Evolutionary conservation across 1,140 invertebrate genomes (phyloP).

Genomic region (Drepana arcuata): DNA sequence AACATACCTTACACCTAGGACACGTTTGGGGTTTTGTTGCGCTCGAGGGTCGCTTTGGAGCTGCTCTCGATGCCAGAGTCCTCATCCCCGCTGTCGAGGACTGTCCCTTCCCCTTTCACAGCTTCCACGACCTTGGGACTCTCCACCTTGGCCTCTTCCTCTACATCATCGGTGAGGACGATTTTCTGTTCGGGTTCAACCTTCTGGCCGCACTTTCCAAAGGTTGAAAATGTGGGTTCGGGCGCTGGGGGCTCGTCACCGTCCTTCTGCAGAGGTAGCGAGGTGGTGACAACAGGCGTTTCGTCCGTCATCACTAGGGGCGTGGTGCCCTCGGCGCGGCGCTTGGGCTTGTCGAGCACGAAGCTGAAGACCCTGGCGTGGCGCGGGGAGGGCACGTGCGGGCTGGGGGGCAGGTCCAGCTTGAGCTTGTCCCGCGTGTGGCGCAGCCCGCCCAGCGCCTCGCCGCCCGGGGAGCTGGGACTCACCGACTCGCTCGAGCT

Average conservation of each 20-base stretch:
- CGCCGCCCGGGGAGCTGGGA: constrained; percentile 47
- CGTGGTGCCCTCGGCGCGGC: constrained; percentile 20
- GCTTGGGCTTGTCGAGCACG: constrained; percentile 43
- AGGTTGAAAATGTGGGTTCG: constrained; percentile 56
- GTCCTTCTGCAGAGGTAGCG: constrained; percentile 23
- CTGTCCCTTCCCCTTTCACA: constrained; percentile 72
- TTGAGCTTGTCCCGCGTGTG: constrained; percentile 82
- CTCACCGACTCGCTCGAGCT: constrained; percentile 57
- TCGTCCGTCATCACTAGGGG: constrained; percentile 48
- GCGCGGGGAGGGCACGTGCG: constrained; percentile 46
- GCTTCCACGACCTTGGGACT: constrained; percentile 34
- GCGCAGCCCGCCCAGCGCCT: constrained; percentile 77
- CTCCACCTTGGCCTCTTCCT: constrained; percentile 24
- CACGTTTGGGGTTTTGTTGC: constrained; percentile 52
- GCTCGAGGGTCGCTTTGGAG: constrained; percentile 69
- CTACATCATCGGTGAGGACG: constrained; percentile 38
- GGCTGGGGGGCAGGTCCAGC: constrained; percentile 77
- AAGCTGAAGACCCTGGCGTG: constrained; percentile 57
- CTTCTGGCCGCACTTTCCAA: constrained; percentile 36
- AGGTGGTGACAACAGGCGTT: constrained; percentile 27
- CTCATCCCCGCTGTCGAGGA: constrained; percentile 74
- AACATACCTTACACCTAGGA: no score
- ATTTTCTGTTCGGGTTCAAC: constrained; percentile 30
- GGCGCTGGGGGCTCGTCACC: constrained; percentile 27
- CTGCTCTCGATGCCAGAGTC: constrained; percentile 75